phyloP scores from a whole-genome alignment of 1,140 invertebrate species.

The Dermatophagoides farinae region DNA sequence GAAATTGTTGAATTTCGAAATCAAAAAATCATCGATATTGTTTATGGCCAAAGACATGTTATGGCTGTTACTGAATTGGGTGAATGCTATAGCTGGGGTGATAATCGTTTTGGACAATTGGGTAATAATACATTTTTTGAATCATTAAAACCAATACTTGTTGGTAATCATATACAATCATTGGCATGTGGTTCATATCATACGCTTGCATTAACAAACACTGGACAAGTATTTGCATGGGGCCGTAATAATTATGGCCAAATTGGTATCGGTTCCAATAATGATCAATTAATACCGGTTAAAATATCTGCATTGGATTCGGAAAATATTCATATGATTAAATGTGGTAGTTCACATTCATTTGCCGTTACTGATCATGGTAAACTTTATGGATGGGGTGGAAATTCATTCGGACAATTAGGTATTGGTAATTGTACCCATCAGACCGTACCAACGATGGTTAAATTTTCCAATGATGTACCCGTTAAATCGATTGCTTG shows the following conservation, averaged over 20 bases:
- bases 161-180: background rate
- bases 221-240: slow-evolving; percentile 35
- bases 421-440: slow-evolving; percentile 39
- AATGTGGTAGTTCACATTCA: slow-evolving; percentile 46
- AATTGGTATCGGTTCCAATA: slow-evolving; percentile 29
- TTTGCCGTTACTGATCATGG: slow-evolving; percentile 39
- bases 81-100: slow-evolving; percentile 41
- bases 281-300: slow-evolving; percentile 7
- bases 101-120: slow-evolving; percentile 36
- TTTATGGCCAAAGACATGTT: slow-evolving; percentile 41
- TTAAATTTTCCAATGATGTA: slow-evolving; percentile 29
- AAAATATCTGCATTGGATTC: background rate
- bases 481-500: slow-evolving; percentile 20
- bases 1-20: slow-evolving; percentile 33
- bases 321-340: slow-evolving; percentile 38
- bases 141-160: slow-evolving; percentile 1
- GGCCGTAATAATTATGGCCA: slow-evolving; percentile 46
- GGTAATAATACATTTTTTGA: slow-evolving; percentile 11
- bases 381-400: slow-evolving; percentile 44
- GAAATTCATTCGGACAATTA: slow-evolving; percentile 47
- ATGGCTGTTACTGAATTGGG: slow-evolving; percentile 37
- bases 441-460: background rate
- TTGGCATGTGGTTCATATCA: slow-evolving; percentile 3
- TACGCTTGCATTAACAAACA: background rate
- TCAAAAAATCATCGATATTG: slow-evolving; percentile 35